Percentiles rank a stretch among this genome's conserved stretches.
These are phyloP conservation scores for Eutolmus rufibarbis DNA, from an alignment of 2,888 invertebrate genomes.

Conservation along the genomic window DNA sequence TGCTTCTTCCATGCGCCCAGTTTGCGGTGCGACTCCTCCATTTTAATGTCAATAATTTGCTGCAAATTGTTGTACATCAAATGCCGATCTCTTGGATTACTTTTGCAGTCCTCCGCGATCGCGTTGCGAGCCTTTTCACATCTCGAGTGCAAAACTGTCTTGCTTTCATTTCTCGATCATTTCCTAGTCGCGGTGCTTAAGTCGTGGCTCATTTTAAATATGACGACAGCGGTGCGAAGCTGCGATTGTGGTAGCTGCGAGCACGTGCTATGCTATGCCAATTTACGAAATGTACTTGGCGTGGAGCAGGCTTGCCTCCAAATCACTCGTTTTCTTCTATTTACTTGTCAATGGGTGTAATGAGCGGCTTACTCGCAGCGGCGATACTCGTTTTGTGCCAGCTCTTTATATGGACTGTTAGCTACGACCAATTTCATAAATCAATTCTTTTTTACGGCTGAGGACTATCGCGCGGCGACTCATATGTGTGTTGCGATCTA, in stretches of 20 bases:
- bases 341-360: slow-evolving; percentile 26
- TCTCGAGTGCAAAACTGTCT: background rate
- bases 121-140: slow-evolving; percentile 3
- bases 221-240: background rate
- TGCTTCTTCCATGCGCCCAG: background rate
- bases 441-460: slow-evolving; percentile 16
- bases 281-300: slow-evolving; percentile 34
- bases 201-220: background rate
- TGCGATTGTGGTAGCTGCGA: slow-evolving; percentile 1
- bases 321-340: slow-evolving; percentile 8
- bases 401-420: slow-evolving; percentile 6
- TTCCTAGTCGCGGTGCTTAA: slow-evolving; percentile 2
- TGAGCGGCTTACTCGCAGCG: slow-evolving; percentile 1
- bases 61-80: slow-evolving; percentile 15
- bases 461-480: background rate
- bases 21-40: background rate
- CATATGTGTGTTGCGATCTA: background rate
- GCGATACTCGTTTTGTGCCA: background rate
- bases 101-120: background rate
- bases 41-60: slow-evolving; percentile 11
- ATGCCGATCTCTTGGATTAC: background rate
- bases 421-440: slow-evolving; percentile 27
- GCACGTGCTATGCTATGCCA: slow-evolving; percentile 30
- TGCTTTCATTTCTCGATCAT: slow-evolving; percentile 23
- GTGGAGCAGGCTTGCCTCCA: slow-evolving; percentile 15